Conservation (phyloP, 2,888 invertebrate species). For the Lagria hirta region DNA sequence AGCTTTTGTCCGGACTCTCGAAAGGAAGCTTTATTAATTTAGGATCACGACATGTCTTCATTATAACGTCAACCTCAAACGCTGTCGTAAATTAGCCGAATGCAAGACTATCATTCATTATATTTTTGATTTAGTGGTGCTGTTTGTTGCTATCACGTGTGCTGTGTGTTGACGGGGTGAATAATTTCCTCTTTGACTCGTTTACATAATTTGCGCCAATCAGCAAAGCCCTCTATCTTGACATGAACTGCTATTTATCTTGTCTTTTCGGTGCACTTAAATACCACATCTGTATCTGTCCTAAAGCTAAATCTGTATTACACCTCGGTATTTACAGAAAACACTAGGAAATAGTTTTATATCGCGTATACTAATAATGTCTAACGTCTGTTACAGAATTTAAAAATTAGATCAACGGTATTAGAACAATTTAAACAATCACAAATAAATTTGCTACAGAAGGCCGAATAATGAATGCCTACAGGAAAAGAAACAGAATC, state of each 20-base stretch:
- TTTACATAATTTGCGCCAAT: conserved; percentile 54
- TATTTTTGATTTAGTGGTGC: conserved; percentile 45
- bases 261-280: conserved; percentile 50
- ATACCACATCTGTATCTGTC: conserved; percentile 54
- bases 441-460: no score
- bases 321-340: no score
- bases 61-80: conserved; percentile 46
- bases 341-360: no score
- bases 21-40: conserved; percentile 35
- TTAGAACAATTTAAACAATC: no score
- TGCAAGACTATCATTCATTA: conserved; percentile 44
- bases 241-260: conserved; percentile 46
- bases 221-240: conserved; percentile 50
- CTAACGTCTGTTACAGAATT: no score
- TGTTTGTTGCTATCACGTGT: conserved; percentile 23
- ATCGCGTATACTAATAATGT: no score
- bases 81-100: conserved; percentile 44
- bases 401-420: no score
- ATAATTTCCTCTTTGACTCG: conserved; percentile 40
- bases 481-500: no score
- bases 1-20: no score
- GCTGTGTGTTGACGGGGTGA: conserved; percentile 43
- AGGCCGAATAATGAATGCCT: no score
- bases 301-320: no score
- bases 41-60: conserved; percentile 37